Conservation (phyloP, 2,113 vertebrate species). For the Eupsittula cactorum region DNA sequence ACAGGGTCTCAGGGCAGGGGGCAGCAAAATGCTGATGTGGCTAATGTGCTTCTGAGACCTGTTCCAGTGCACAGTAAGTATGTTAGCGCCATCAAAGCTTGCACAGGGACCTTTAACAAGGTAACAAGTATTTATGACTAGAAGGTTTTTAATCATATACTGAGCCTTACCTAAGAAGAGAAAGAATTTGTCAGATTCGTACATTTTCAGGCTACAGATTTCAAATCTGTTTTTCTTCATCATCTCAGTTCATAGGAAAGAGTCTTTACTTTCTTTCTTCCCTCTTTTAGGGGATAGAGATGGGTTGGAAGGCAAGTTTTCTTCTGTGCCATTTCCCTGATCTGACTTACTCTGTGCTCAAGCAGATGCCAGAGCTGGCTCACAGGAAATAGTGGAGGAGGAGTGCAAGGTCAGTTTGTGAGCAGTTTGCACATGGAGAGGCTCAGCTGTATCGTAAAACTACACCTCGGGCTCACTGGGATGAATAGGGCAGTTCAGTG, state of each 20-base stretch:
- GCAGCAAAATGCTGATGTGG: rapidly evolving
- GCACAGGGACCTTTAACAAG: not conserved
- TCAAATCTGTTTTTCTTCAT: not conserved
- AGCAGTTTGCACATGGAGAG: not conserved
- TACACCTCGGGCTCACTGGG: not conserved
- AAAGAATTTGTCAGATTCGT: not conserved
- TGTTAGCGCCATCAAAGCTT: not conserved
- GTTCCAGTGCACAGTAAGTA: not conserved
- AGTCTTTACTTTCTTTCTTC: not conserved
- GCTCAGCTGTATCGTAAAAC: not conserved
- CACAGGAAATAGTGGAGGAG: not conserved
- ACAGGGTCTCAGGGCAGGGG: not conserved
- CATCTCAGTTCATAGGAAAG: not conserved
- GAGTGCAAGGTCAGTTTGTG: not conserved
- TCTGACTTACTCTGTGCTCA: not conserved
- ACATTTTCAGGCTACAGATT: not conserved
- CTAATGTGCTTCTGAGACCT: not conserved
- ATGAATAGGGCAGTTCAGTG: slow-evolving; percentile 32
- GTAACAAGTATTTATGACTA: not conserved
- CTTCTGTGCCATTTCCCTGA: not conserved
- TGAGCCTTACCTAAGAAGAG: not conserved
- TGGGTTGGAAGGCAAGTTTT: not conserved
- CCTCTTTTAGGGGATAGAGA: not conserved
- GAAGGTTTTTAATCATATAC: not conserved
- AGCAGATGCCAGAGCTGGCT: not conserved